Conservation (phyloP, 2,113 vertebrate species). For the Myrmecophaga tridactyla region DNA sequence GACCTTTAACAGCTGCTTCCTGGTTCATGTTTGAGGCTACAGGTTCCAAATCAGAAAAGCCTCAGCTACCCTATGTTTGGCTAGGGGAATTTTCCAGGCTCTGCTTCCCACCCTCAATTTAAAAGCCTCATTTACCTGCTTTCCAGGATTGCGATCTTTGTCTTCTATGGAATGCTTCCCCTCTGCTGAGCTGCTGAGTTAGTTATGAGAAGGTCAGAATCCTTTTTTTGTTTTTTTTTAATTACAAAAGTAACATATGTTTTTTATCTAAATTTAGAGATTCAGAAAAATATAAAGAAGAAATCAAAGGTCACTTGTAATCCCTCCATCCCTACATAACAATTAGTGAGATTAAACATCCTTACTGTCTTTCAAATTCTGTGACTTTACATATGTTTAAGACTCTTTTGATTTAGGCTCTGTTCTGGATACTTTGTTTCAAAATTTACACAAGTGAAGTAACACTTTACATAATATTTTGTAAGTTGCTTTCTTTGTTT, state of each 20-base stretch:
- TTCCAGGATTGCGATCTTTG: neutral
- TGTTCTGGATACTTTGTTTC: neutral
- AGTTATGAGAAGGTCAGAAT: neutral
- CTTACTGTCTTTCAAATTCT: neutral
- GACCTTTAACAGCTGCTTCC: neutral
- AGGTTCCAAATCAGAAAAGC: neutral
- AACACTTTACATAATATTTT: neutral
- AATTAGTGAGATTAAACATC: neutral
- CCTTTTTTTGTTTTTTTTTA: neutral
- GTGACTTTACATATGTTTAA: neutral
- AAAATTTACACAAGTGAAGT: slow-evolving; percentile 30
- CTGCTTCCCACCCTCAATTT: neutral
- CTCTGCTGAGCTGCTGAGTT: neutral
- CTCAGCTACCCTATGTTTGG: neutral
- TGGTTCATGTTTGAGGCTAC: neutral
- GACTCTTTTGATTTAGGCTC: neutral
- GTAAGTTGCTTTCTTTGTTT: neutral
- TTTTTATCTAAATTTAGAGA: neutral
- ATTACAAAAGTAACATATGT: neutral
- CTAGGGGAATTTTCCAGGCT: neutral
- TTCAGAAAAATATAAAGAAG: neutral
- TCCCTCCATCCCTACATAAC: neutral
- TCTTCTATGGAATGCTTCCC: neutral
- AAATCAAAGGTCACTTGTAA: neutral
- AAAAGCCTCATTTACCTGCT: neutral